Base-by-base conservation (phyloP, 2,113 vertebrate species). In the Eubucco bourcierii region DNA sequence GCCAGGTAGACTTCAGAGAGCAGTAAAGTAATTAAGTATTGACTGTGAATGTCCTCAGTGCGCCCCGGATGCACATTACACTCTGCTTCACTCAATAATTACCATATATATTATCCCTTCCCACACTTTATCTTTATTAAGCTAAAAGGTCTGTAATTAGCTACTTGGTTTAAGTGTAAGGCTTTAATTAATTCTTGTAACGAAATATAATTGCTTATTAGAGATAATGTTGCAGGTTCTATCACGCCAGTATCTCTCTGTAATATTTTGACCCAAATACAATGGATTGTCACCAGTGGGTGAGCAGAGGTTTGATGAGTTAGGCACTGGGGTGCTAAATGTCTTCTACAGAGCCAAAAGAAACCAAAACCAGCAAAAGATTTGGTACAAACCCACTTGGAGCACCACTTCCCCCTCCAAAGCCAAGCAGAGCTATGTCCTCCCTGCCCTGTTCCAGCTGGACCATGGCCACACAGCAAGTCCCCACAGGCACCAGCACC, bases 11-110 rank as follows among this genome's bases (percentile, higher is more conserved):
- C 88, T 88, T 84, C 70, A 70, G 94, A 87, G 87, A 95, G 83
- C 89, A 72, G 87, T 12, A 79, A 58, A 79, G 83, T 90, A 94
- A 96, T 92, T 95, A 95, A 86, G 76, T 93, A 96, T 96, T 90
- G 97, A 96, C 97, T 88, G 83, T 60, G 90, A 93, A 63, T 4
- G 33, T 95, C 95, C 90, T 82, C 60, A 71, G 76, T 6, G 33
- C 94, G 89, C 85, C 81, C 82, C 50, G 33, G 87, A 47, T 84
- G 84, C 88, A 76, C 81, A 68, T 94, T 91, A 61, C 64, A 25
- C 83, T 73, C 94, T 87, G 93, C 84, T 96, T 86, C 88, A 86
- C 94, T 97, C 94, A 72, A 61, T 97, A 95, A 96, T 95, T 82
- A 94, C 75, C 58, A 19, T 55, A 82, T 84, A n/a, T 76, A 91